These are phyloP conservation scores for Bradypodion pumilum DNA, from an alignment of 2,797 vertebrate species.

Conservation along the genomic window DNA sequence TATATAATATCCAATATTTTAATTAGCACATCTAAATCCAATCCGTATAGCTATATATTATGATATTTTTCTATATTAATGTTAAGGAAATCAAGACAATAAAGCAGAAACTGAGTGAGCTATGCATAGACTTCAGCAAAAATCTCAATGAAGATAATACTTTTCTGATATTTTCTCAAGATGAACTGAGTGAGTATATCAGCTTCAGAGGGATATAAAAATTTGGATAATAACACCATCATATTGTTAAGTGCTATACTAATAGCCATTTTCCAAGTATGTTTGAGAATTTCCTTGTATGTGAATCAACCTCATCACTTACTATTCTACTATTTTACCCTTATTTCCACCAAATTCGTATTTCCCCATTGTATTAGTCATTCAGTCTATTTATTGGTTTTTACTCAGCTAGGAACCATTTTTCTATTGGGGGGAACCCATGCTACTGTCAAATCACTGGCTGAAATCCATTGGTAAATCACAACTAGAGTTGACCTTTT, in stretches of 20 bases:
- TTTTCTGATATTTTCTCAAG: conserved; percentile 82
- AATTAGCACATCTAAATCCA: conserved; percentile 9
- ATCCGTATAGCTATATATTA: too few species aligned
- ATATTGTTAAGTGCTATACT: neutral
- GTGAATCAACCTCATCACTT: neutral
- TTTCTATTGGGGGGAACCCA: neutral
- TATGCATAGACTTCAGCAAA: conserved; percentile 94
- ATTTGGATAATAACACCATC: neutral
- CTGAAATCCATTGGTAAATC: too few species aligned
- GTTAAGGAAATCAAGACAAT: conserved; percentile 88
- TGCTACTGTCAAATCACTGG: neutral
- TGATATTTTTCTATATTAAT: conserved; percentile 43
- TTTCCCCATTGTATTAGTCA: too few species aligned
- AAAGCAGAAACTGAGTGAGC: conserved; percentile 88
- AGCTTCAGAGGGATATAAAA: neutral
- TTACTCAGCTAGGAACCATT: neutral
- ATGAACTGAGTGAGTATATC: conserved; percentile 82
- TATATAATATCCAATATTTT: neutral
- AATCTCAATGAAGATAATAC: conserved; percentile 93
- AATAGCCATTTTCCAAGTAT: neutral
- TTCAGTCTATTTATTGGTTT: neutral
- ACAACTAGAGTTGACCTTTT: too few species aligned
- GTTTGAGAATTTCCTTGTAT: conserved; percentile 1
- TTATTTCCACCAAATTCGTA: neutral
- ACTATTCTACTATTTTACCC: neutral